Base-by-base conservation (phyloP, 2,888 invertebrate species). In the Chirona hameri region DNA sequence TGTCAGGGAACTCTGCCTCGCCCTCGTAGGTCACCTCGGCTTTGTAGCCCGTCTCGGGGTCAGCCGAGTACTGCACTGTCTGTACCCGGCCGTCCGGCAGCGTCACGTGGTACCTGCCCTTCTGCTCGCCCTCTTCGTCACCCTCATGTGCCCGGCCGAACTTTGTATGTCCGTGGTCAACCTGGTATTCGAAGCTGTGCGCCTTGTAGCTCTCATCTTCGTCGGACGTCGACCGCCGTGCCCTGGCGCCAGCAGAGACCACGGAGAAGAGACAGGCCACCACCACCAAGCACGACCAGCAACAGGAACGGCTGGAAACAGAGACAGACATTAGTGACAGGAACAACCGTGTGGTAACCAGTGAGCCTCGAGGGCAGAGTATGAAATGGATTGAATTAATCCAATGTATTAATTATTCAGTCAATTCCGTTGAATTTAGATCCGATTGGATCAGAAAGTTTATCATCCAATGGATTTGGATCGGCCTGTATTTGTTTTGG, bases 71-170 rank as follows among this genome's bases (percentile, higher is more conserved):
- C 4, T n/a, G 65, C n/a, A 65, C 65, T 12, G 65, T 65, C 65
- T 65, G 65, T 27, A 65, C n/a, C 10, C 65, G 65, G n/a, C 65
- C 65, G 65, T 65, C 65, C 65, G 65, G 65, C 65, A 65, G 65
- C 65, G 24, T 5, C n/a, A 65, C 65, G n/a, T 9, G 24, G 27
- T 65, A 65, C 9, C 27, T 65, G 65, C 65, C 65, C 65, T 65
- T 27, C 65, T n/a, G n/a, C 7, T 65, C 65, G 27, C 65, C 65
- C 65, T 65, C 65, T 9, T 65, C 65, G 65, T 65, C 27, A n/a
- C n/a, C 65, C 27, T 65, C n/a, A 5, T 65, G 65, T 27, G 27
- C 27, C 65, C 12, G n/a, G 10, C n/a, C 24, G 27, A 65, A 65
- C n/a, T n/a, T 24, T 2, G 65, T n/a, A 27, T 27, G 4, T 4